phyloP scores from a whole-genome alignment of 2,113 vertebrate genomes.

The Marcusenius ussheri region DNA sequence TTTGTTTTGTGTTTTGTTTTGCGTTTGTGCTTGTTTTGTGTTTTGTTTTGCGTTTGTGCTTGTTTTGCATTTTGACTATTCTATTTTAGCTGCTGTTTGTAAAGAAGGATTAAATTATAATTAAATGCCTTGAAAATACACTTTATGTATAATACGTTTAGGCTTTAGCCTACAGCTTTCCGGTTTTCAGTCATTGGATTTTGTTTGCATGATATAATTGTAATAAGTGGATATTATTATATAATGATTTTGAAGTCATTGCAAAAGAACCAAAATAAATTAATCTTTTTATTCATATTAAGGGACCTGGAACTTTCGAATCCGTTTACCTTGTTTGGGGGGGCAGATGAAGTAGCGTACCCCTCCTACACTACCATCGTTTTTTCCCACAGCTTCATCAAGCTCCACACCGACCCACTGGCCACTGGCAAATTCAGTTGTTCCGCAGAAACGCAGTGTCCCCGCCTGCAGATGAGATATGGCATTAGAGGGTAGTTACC shows the following conservation, averaged over 20 bases:
- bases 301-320: neutral
- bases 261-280: neutral
- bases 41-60: neutral
- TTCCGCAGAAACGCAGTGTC: conserved; percentile 80
- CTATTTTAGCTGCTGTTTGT: neutral
- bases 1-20: neutral
- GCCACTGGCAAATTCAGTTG: conserved; percentile 85
- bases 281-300: neutral
- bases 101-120: neutral
- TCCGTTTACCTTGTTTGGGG: conserved; percentile 72
- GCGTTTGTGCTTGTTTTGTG: neutral
- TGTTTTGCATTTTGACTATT: neutral
- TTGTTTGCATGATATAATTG: neutral
- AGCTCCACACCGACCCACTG: conserved; percentile 92
- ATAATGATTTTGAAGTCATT: neutral
- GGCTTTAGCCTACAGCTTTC: neutral
- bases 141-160: neutral
- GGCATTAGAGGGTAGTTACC: neutral
- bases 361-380: conserved; percentile 82
- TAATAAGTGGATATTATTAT: neutral
- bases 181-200: neutral
- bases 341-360: conserved; percentile 87
- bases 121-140: neutral
- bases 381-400: conserved; percentile 82
- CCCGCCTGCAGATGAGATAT: conserved; percentile 56